Conservation (phyloP, 2,113 vertebrate genomes). For the Ahaetulla prasina region DNA sequence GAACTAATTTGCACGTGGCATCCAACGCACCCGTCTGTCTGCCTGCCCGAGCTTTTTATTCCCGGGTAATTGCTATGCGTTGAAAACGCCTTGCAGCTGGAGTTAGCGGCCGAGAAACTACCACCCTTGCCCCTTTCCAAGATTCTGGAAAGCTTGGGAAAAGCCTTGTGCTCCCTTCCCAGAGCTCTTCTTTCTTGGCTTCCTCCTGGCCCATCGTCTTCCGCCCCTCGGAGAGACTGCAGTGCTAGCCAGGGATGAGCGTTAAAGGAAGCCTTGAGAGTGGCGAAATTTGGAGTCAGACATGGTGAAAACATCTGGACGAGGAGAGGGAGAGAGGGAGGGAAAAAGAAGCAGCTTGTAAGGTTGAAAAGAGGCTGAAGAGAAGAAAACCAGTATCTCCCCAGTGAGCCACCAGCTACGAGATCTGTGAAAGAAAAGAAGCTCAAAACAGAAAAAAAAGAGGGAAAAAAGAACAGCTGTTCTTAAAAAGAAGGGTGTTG, state of each 20-base stretch:
- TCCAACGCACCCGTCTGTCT: neutral
- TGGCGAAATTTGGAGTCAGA: neutral
- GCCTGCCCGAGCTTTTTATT: neutral
- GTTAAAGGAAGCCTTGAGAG: neutral
- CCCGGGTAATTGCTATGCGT: neutral
- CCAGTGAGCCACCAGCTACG: constrained; percentile 60
- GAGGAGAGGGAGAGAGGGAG: neutral
- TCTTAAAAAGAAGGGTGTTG: neutral
- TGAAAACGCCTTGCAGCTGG: neutral
- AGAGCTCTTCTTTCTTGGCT: neutral
- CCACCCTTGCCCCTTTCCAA: neutral
- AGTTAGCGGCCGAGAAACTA: neutral
- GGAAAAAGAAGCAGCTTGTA: constrained; percentile 25
- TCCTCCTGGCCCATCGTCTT: neutral
- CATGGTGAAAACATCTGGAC: neutral
- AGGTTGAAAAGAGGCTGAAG: constrained; percentile 38
- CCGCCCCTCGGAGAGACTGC: neutral
- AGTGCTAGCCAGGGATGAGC: neutral
- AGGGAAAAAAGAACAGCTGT: neutral
- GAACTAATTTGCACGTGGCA: neutral
- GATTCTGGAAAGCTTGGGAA: neutral
- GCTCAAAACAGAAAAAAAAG: constrained; percentile 20
- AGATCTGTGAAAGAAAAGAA: constrained; percentile 61
- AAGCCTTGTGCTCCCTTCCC: neutral
- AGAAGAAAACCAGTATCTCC: constrained; percentile 32